Evolutionary conservation across 2,888 invertebrate species (phyloP).

Genomic region (Thelaira solivaga): DNA sequence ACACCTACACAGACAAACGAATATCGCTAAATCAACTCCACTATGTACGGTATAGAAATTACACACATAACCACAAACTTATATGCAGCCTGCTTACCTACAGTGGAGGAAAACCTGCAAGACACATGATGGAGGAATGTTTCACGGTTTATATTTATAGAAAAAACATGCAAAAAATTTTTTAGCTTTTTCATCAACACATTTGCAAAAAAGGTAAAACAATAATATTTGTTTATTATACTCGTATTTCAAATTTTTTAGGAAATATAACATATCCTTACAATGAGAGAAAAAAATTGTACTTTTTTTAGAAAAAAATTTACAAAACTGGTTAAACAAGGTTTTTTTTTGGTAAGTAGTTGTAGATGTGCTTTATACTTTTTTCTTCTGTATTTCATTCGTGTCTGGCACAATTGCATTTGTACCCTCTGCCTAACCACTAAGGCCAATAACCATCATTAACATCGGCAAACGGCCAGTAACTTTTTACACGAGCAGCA

Average conservation of each 20-base stretch:
- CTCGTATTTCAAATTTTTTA: neutral
- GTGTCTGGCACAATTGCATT: conserved; percentile 49
- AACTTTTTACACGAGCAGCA: neutral
- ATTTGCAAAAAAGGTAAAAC: neutral
- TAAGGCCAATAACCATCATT: conserved; percentile 21
- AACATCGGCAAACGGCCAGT: conserved; percentile 10
- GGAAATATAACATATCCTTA: too few species aligned
- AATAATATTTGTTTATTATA: conserved; percentile 10
- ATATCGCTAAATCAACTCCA: too few species aligned
- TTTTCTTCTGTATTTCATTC: conserved; percentile 9
- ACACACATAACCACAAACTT: too few species aligned
- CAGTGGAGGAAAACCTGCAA: neutral
- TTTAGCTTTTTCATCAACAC: neutral
- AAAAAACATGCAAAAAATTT: too few species aligned
- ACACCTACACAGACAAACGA: too few species aligned
- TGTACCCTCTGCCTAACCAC: conserved; percentile 12
- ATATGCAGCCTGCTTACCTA: too few species aligned
- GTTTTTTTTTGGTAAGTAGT: conserved; percentile 6
- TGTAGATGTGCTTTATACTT: neutral
- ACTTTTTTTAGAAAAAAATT: conserved; percentile 2
- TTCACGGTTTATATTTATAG: neutral
- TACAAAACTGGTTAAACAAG: conserved; percentile 46
- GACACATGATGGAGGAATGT: conserved; percentile 37
- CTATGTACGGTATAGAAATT: too few species aligned
- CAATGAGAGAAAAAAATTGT: too few species aligned